phyloP scores from a whole-genome alignment of 2,888 invertebrate genomes.

The Hyppa rectilinea region DNA sequence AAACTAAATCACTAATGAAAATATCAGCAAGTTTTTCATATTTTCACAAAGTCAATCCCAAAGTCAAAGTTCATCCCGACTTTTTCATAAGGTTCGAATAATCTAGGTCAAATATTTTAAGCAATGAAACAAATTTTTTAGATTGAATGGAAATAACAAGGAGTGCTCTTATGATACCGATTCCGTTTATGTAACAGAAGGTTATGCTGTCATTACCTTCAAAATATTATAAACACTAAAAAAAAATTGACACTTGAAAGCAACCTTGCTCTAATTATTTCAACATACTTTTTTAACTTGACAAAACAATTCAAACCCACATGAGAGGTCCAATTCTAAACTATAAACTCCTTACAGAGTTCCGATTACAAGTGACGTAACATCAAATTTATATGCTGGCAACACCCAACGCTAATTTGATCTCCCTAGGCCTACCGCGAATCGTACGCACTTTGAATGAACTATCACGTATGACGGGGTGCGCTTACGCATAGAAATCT shows the following conservation, averaged over 20 bases:
- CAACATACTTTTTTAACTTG: slow-evolving; percentile 34
- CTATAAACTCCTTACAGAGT: slow-evolving; percentile 35
- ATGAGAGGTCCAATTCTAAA: slow-evolving; percentile 17
- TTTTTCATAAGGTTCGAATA: background rate
- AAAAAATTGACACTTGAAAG: slow-evolving; percentile 3
- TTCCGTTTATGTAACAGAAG: slow-evolving; percentile 19
- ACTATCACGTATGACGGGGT: slow-evolving; percentile 55
- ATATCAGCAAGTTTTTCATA: background rate
- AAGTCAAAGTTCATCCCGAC: too few species aligned
- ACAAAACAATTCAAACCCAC: slow-evolving; percentile 51
- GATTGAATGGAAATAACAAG: background rate
- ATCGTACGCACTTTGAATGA: slow-evolving; percentile 53
- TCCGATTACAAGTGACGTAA: slow-evolving; percentile 56
- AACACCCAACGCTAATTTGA: slow-evolving; percentile 61
- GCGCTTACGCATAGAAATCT: slow-evolving; percentile 62
- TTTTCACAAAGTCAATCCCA: too few species aligned
- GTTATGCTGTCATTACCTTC: slow-evolving; percentile 7
- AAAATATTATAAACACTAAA: slow-evolving; percentile 1
- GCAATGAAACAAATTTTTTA: background rate
- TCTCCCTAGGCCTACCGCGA: slow-evolving; percentile 61
- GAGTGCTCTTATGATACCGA: too few species aligned
- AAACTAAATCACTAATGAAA: too few species aligned
- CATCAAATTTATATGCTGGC: slow-evolving; percentile 53
- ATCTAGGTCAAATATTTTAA: slow-evolving; percentile 1
- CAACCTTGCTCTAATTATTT: slow-evolving; percentile 57